A percentile compares a stretch with the other conserved stretches of the same genome.
Evolutionary conservation across 1,140 invertebrate species (phyloP).

Genomic region (Trichonephila clavata): DNA sequence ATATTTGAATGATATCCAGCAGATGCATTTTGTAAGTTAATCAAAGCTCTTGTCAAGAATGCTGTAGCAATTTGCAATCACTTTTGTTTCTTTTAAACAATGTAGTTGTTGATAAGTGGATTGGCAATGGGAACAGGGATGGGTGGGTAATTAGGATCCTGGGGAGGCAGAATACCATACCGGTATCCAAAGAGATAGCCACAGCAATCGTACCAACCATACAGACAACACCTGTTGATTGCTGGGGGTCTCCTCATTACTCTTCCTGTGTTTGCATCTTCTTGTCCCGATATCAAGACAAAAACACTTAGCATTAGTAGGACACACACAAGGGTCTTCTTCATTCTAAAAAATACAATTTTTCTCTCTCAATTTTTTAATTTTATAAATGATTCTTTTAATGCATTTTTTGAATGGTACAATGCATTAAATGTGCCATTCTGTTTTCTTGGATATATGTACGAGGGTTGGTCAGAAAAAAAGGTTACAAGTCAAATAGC

Average conservation of each 20-base stretch:
- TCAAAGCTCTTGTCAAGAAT: slow-evolving; percentile 42
- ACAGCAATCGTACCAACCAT: slow-evolving; percentile 71
- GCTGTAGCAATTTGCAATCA: slow-evolving; percentile 2
- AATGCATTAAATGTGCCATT: too few species aligned
- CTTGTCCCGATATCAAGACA: background rate
- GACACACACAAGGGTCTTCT: background rate
- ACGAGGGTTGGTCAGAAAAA: too few species aligned
- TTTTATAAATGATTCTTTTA: too few species aligned
- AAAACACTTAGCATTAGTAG: background rate
- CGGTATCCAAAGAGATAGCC: slow-evolving; percentile 67
- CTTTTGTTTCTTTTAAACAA: slow-evolving; percentile 4
- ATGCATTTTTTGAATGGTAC: too few species aligned
- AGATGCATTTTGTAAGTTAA: background rate
- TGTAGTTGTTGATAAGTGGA: slow-evolving; percentile 60
- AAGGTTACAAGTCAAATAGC: too few species aligned
- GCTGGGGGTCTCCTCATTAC: slow-evolving; percentile 39
- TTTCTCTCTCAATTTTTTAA: too few species aligned
- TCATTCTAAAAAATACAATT: slow-evolving; percentile 56
- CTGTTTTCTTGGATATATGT: too few species aligned
- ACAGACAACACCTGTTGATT: slow-evolving; percentile 66
- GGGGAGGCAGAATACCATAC: slow-evolving; percentile 52
- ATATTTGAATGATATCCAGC: background rate
- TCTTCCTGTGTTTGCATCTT: background rate
- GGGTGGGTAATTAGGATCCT: slow-evolving; percentile 61
- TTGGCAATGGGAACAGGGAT: slow-evolving; percentile 11